Base-by-base conservation (phyloP, 2,888 invertebrate species). In the Ochropacha duplaris region DNA sequence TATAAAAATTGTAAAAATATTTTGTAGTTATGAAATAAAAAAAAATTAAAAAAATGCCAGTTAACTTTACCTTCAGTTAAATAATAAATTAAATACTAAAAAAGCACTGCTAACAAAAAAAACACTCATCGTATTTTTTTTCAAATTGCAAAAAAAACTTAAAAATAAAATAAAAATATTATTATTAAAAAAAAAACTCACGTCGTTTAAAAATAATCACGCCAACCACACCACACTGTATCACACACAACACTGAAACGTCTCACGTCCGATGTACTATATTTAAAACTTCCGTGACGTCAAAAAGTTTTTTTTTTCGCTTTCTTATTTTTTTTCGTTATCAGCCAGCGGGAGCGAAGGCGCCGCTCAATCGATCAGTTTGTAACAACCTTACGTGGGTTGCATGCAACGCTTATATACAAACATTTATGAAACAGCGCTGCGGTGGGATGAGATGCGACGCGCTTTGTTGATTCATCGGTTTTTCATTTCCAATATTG, bases 231-330 rank as follows among this genome's bases (percentile, higher is more conserved):
- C 71, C 59, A 70, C 77, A 77, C 76, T 66, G 66, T 62, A 57
- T 66, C 63, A 56, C 77, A 76, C 77, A 69, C 65, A 65, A 74
- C 76, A 76, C 77, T 77, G 68, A 75, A 75, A 71, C 63, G 19
- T 16, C 44, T 44, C 44, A 44, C 44, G 44, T 19, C 19, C 44
- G 44, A 16, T 44, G 9, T 44, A 44, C 44, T 19, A 44, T 44
- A 44, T 44, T 44, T 44, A 44, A 44, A 44, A 44, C 44, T 44
- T 44, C 44, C n/a, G 19, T 44, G 44, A 44, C 44, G 44, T 44
- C 44, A 44, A 16, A 1, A 6, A 9, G 9, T 19, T 19, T 44
- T 44, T 31, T 44, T 44, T 44, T 44, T 44, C 44, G 44, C 44
- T 44, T 44, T 44, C 44, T 44, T 44, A 44, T 44, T 44, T 44